Evolutionary conservation across 1,140 invertebrate genomes (phyloP).

Genomic region (Subanguina moxae): DNA sequence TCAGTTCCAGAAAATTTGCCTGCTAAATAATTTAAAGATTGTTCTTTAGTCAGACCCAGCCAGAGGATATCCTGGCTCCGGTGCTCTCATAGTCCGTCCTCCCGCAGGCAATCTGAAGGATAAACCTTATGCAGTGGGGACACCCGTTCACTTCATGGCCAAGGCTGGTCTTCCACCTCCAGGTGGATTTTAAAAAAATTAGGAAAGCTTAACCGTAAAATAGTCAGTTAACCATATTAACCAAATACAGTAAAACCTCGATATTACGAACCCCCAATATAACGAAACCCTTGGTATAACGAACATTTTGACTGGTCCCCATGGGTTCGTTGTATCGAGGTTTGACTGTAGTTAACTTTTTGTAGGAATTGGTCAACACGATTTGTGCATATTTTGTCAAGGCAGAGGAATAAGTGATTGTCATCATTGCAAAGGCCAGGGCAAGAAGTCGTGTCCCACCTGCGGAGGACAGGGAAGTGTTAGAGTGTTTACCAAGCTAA

Average conservation of each 20-base stretch:
- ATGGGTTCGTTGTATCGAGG: no score
- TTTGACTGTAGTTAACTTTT: no score
- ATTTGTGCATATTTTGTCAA: constrained; percentile 58
- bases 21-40: background rate
- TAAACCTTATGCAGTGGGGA: constrained; percentile 52
- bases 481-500: constrained; percentile 54
- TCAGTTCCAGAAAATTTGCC: constrained; percentile 1
- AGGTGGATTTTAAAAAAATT: constrained; percentile 12
- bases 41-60: constrained; percentile 27
- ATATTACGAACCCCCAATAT: no score
- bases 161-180: constrained; percentile 58
- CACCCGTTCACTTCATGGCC: constrained; percentile 59
- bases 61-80: constrained; percentile 51
- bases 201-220: no score
- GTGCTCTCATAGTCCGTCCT: constrained; percentile 51
- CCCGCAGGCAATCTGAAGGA: constrained; percentile 29
- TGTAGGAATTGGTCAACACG: constrained; percentile 49
- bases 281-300: no score
- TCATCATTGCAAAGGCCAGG: constrained; percentile 58
- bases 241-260: no score
- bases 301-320: no score
- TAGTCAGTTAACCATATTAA: no score
- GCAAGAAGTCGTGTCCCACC: constrained; percentile 53
- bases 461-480: constrained; percentile 55
- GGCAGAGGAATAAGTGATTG: constrained; percentile 54